Evolutionary conservation across 53 echinoderm and acorn worm species (phyloP), one percentile per base, ranked within the genome.

Genomic region (Paelopatides confundens): DNA sequence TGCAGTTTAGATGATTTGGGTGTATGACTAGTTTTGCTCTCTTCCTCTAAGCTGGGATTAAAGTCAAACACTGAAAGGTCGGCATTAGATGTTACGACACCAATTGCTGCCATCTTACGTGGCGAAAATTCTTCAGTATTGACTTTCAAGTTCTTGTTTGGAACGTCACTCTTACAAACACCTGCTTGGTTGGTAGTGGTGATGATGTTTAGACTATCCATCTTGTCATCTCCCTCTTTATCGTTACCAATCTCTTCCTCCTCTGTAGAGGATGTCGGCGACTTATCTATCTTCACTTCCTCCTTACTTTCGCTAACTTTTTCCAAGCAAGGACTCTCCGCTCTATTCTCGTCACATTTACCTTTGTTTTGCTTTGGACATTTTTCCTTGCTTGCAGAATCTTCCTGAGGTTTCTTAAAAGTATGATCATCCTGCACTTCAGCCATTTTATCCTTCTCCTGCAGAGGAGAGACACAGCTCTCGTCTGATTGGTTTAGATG

Each of bases 21-120:
- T 7, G 84, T 82, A 35, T 64, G 82, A 51, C 89, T 77, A 47
- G 89, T 89, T 46, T 92, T 76, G 30, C 89, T 89, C n/a, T 83
- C 83, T 35, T 83, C 83, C 64, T 83, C 88, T 36, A 66, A 47
- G 12, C 90, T 90, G 17, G 93, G 89, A 81, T 97, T 95, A 64
- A 97, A 97, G 89, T 97, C 97, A 95, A 96, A 97, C 28, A 97
- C 95, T 9, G 95, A 97, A 74, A 97, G 71, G 50, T 97, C 97
- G 1, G 79, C 79, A 79, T 50, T 51, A 51, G 79, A 48, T 33
- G 50, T 74, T 58, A 32, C 36, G 48, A 46, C 40, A 76, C 83
- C 48, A 53, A 26, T 79, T 54, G 58, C 5, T n/a, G 18, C 58
- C 4, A 40, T n/a, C 46, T 79, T 79, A 21, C 48, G 18, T 2